Evolutionary conservation across 2,797 vertebrate species (phyloP).

Genomic region (Neomorphus geoffroyi): DNA sequence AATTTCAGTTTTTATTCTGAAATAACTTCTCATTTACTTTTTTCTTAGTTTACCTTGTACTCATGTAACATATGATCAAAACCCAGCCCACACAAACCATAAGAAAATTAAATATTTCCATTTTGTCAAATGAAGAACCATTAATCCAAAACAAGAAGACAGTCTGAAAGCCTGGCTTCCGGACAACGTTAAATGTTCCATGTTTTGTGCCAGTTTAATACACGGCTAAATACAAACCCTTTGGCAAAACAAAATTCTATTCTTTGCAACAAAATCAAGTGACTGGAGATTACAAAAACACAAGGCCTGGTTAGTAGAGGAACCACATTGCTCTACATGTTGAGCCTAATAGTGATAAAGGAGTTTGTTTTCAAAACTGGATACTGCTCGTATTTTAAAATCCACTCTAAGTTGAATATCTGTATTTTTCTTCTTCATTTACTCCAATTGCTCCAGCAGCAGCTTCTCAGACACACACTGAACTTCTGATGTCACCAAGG

Average conservation of each 20-base stretch:
- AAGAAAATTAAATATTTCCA: conserved; percentile 50
- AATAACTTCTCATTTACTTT: background rate
- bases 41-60: background rate
- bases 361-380: background rate
- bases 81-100: background rate
- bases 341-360: background rate
- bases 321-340: background rate
- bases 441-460: background rate
- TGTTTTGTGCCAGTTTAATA: background rate
- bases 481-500: background rate
- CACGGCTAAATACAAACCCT: background rate
- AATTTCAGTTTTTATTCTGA: conserved; percentile 7
- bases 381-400: background rate
- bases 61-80: conserved; percentile 8
- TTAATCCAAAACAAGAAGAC: conserved; percentile 1
- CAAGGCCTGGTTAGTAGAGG: background rate
- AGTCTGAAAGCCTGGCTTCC: background rate
- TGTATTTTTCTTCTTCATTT: background rate
- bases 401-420: background rate
- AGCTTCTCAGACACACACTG: background rate
- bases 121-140: conserved; percentile 12
- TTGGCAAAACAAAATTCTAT: background rate
- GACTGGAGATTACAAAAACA: background rate
- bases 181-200: conserved; percentile 24
- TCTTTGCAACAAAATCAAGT: background rate